Conservation (phyloP, 1,140 invertebrate species). For the Lordiphosa clarofinis region DNA sequence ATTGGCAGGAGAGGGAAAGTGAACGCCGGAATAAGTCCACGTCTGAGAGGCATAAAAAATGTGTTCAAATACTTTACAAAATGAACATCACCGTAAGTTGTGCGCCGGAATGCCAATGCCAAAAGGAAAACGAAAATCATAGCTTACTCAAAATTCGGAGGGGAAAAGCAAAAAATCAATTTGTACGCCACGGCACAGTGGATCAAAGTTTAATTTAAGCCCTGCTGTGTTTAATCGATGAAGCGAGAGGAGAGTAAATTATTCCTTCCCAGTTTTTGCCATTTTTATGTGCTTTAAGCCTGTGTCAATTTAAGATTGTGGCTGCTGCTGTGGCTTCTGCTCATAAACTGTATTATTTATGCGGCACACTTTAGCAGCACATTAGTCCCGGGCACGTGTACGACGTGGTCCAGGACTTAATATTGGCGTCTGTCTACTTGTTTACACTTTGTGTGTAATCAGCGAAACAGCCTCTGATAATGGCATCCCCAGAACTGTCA, state of each 20-base stretch:
- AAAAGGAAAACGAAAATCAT: constrained; percentile 43
- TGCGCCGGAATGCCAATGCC: constrained; percentile 16
- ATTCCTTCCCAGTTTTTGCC: neutral
- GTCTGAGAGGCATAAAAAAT: constrained; percentile 61
- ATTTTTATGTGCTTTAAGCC: constrained; percentile 5
- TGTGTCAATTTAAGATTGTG: constrained; percentile 31
- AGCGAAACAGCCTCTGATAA: constrained; percentile 47
- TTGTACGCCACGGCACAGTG: too few relatives aligned
- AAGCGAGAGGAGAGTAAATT: too few relatives aligned
- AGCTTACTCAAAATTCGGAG: constrained; percentile 19
- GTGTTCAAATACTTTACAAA: constrained; percentile 59
- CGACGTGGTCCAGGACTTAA: constrained; percentile 37
- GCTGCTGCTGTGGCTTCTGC: constrained; percentile 2
- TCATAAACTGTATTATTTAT: constrained; percentile 65
- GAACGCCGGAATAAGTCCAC: constrained; percentile 31
- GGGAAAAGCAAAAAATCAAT: neutral
- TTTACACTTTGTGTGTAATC: constrained; percentile 45
- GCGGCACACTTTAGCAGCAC: constrained; percentile 41
- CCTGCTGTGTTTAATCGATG: too few relatives aligned
- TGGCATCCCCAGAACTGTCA: constrained; percentile 22
- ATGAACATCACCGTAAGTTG: constrained; percentile 34
- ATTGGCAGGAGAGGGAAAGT: neutral
- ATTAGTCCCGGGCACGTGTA: constrained; percentile 49
- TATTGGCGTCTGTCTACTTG: constrained; percentile 25
- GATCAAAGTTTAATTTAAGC: too few relatives aligned